Evolutionary conservation across 2,113 vertebrate genomes (phyloP), one percentile per base, ranked within the genome.

Genomic region (Sceloporus undulatus): DNA sequence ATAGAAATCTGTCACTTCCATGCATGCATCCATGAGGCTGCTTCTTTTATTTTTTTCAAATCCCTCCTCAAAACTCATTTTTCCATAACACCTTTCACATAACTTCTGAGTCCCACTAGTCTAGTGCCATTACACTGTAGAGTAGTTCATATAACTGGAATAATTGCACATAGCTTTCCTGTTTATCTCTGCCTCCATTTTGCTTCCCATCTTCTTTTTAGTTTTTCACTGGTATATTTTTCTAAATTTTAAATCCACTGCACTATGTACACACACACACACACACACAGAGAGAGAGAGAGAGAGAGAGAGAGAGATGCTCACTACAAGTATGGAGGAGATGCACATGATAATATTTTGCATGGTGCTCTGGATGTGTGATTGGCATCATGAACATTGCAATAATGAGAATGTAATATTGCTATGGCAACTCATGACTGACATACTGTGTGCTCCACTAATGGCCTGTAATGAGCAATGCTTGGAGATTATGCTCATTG

Each of bases 341-440:
- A 56, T 56, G n/a, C 4, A 18, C n/a, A 83, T 75, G 40, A 62
- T 38, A 54, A 38, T 52, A 65, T 56, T 48, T 73, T 82, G 8
- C 73, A 80, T 75, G 8, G 14, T 8, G 19, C 34, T 87, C 6
- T 66, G 29, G 71, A 9, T 1, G 4, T 66, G 40, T 88, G 74
- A 88, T 83, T 88, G 59, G n/a, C n/a, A n/a, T n/a, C n/a, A n/a
- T 75, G 74, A n/a, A 54, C 80, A 83, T 88, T 68, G n/a, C 40
- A 54, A 80, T 76, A 38, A 88, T 29, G 73, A 77, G 65, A n/a
- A 40, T 19, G 27, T 25, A 38, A n/a, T 82, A 82, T 82, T 88
- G 40, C 79, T 38, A 77, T 52, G 71, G 79, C 40, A 65, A 83
- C 8, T 10, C 59, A n/a, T 76, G 19, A 68, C 73, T 83, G 71